phyloP scores from a whole-genome alignment of 1,140 invertebrate species.

The Aradophagus sp. region DNA sequence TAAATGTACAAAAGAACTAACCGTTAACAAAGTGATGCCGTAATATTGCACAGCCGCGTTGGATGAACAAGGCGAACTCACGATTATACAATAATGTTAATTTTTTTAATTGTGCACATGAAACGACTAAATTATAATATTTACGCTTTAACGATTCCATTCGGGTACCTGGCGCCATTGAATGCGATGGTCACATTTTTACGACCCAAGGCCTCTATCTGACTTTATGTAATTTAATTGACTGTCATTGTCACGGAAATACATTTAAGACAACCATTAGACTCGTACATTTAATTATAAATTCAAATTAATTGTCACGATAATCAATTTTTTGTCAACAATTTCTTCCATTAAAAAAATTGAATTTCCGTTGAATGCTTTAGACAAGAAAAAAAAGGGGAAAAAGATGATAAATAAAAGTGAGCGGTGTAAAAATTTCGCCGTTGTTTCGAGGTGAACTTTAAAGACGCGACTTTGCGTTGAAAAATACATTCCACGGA shows the following conservation, averaged over 20 bases:
- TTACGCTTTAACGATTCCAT: conserved; percentile 33
- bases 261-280: no score
- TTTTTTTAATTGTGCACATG: conserved; percentile 38
- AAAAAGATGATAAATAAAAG: no score
- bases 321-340: no score
- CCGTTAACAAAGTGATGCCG: no score
- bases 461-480: conserved; percentile 22
- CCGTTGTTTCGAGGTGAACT: no score
- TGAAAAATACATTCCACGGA: conserved; percentile 13
- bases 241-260: conserved; percentile 31
- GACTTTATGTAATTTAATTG: conserved; percentile 45
- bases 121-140: conserved; percentile 40
- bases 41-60: conserved; percentile 4
- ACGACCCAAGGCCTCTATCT: conserved; percentile 45
- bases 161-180: conserved; percentile 42
- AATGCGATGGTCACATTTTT: conserved; percentile 47
- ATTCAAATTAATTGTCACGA: no score
- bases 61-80: conserved; percentile 25
- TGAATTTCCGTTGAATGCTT: conserved; percentile 9
- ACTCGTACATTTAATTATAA: no score
- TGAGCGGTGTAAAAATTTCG: no score
- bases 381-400: conserved; percentile 1
- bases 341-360: no score
- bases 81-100: conserved; percentile 39
- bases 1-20: no score